Base-by-base conservation (phyloP, 2,113 vertebrate genomes). In the Leptobrachium ailaonicum region DNA sequence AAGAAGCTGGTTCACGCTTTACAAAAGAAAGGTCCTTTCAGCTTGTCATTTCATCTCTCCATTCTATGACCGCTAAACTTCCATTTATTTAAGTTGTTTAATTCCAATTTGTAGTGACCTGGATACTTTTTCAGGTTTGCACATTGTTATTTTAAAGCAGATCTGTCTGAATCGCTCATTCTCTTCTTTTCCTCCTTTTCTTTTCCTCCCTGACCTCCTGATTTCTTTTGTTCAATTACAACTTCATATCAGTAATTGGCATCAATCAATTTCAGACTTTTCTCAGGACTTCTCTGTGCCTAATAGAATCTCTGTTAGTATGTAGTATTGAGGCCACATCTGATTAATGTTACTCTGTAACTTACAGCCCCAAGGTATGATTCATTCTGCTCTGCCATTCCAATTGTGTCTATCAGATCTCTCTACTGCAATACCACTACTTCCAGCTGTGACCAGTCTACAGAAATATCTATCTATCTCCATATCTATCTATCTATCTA, bases 141-240 rank as follows among this genome's bases (percentile, higher is more conserved):
- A 66, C 70, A 56, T 79, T 79, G 77, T 66, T 79, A 72, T 79
- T 66, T 79, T 73, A 66, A 64, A 64, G 43, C 13, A 53, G 56
- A 66, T 66, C 71, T 71, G 62, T 45, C 63, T 73, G 77, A 72
- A 64, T 41, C 13, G n/a, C 47, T 67, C 50, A 13, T 41, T 9
- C 32, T 58, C 62, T 12, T 13, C 13, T 42, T 42, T 5, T 42
- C 5, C 44, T 44, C 62, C 40, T 44, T n/a, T 73, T 64, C 12
- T 14, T 14, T 67, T 74, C 60, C 12, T 69, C 53, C 54, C 7
- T 62, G 79, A 81, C 72, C 79, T 75, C 79, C 58, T 62, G 64
- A 81, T 81, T 75, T 75, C 72, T 81, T 81, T 75, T 80, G 71
- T 81, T 81, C 79, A 81, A 74, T 81, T 81, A 81, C 79, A 75